These are phyloP conservation scores for Pyrochroa serraticornis DNA, from an alignment of 2,888 invertebrate species.

Conservation along the genomic window DNA sequence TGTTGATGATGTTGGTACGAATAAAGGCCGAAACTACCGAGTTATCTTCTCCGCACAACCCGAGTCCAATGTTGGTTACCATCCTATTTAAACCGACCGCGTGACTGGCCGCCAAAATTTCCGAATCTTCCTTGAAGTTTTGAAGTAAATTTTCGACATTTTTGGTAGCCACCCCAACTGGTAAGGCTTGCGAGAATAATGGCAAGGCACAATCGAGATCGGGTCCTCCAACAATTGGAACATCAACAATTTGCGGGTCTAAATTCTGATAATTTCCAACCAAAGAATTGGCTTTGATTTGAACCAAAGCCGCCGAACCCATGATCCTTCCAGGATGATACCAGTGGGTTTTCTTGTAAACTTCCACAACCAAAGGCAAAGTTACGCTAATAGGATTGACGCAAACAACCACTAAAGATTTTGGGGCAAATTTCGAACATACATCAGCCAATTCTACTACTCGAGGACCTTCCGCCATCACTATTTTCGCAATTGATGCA, in stretches of 20 bases:
- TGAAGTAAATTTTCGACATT: slow-evolving; percentile 15
- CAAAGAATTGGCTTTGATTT: slow-evolving; percentile 66
- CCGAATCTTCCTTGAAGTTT: slow-evolving; percentile 18
- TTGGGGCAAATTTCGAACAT: slow-evolving; percentile 62
- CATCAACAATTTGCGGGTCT: slow-evolving; percentile 64
- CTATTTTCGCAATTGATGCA: slow-evolving; percentile 39
- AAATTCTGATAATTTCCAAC: slow-evolving; percentile 65
- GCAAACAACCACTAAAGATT: slow-evolving; percentile 61
- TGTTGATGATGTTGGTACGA: slow-evolving; percentile 45
- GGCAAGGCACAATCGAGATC: slow-evolving; percentile 70
- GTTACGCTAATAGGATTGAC: slow-evolving; percentile 64
- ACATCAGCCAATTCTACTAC: slow-evolving; percentile 54
- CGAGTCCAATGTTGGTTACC: slow-evolving; percentile 49
- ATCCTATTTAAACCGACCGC: slow-evolving; percentile 50
- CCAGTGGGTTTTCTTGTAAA: slow-evolving; percentile 54
- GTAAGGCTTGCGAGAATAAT: slow-evolving; percentile 65
- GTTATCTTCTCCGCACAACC: slow-evolving; percentile 48
- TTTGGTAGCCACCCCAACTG: slow-evolving; percentile 53
- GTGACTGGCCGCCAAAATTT: slow-evolving; percentile 34
- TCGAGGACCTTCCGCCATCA: slow-evolving; percentile 48
- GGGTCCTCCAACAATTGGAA: slow-evolving; percentile 72
- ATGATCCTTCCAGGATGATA: slow-evolving; percentile 55
- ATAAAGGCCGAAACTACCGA: slow-evolving; percentile 47
- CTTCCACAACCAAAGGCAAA: slow-evolving; percentile 62
- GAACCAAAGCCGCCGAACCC: slow-evolving; percentile 49